A percentile compares a stretch with the other conserved stretches of the same genome.
Evolutionary conservation across 2,888 invertebrate species (phyloP).

Genomic region (Sisyra nigra): DNA sequence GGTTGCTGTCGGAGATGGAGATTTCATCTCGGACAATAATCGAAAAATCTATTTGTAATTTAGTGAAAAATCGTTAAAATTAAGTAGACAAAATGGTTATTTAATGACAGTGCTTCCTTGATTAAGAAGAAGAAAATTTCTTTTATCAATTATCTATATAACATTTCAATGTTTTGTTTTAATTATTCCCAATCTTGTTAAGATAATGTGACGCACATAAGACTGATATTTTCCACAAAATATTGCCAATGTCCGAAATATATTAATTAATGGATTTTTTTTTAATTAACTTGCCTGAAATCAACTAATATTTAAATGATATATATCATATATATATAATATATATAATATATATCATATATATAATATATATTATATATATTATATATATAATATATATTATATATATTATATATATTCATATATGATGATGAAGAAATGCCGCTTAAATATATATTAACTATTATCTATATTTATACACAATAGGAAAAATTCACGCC

Average conservation of each 20-base stretch:
- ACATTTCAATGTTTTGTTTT: neutral
- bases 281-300: neutral
- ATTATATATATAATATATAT: no score
- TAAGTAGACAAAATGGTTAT: no score
- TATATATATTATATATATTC: neutral
- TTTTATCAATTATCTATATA: neutral
- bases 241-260: conserved; percentile 27
- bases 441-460: no score
- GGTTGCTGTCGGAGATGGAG: no score
- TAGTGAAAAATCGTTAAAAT: no score
- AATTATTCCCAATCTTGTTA: no score
- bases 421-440: neutral
- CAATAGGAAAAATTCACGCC: no score
- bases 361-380: no score
- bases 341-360: no score
- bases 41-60: no score
- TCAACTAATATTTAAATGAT: neutral
- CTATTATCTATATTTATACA: no score
- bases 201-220: conserved; percentile 18
- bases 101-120: neutral
- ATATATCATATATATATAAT: neutral
- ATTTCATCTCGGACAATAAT: no score
- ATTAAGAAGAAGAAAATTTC: neutral
- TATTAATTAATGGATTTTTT: conserved; percentile 1
- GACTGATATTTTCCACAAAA: conserved; percentile 24